These are phyloP conservation scores for Petrocephalus microphthalmus DNA, from an alignment of 2,113 vertebrate species.

Conservation along the genomic window DNA sequence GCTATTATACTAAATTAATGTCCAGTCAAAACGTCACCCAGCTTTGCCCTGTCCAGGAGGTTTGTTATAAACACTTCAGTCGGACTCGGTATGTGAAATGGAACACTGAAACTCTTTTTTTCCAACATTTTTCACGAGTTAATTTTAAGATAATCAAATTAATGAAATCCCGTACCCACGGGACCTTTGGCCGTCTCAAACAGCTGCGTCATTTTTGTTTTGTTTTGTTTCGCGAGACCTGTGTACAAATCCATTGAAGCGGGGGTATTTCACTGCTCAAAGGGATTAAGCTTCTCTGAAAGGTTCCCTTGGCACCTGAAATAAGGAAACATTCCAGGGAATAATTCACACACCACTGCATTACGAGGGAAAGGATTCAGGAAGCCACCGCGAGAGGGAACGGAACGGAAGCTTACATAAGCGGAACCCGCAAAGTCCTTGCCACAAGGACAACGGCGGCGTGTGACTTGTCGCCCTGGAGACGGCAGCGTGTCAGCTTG, in stretches of 20 bases:
- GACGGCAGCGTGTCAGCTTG: background rate
- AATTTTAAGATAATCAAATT: background rate
- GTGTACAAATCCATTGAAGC: conserved; percentile 1
- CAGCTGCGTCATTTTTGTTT: background rate
- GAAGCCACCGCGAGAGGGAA: background rate
- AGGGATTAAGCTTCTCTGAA: conserved; percentile 20
- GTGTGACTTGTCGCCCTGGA: background rate
- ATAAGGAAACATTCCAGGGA: background rate
- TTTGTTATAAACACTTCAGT: background rate
- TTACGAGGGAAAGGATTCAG: background rate
- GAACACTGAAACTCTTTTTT: background rate
- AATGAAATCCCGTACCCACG: background rate
- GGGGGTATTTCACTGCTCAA: conserved; percentile 1
- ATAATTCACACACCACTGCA: conserved; percentile 3
- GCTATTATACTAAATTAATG: background rate
- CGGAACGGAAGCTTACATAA: background rate
- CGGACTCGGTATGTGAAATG: background rate
- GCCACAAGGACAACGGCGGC: background rate
- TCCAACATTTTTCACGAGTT: background rate
- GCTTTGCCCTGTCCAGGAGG: background rate
- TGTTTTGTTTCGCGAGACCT: conserved; percentile 9
- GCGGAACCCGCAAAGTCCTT: background rate
- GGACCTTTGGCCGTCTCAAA: background rate
- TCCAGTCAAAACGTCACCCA: background rate
- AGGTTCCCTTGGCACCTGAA: conserved; percentile 20